These are phyloP conservation scores for Mycogona germanica DNA, from an alignment of 2,888 invertebrate species.

Conservation along the genomic window DNA sequence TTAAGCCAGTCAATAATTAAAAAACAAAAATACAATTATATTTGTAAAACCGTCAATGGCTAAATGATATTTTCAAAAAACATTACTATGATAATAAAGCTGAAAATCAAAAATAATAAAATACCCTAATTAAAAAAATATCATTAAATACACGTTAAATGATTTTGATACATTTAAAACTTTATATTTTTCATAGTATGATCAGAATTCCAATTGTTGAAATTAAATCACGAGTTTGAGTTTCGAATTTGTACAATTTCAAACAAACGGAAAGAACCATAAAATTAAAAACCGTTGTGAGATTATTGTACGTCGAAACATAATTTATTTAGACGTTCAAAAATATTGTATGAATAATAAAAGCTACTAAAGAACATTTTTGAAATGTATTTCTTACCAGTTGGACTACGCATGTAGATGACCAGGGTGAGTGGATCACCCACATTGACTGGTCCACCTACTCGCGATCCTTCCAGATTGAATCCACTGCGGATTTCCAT, in stretches of 20 bases:
- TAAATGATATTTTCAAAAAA: no score
- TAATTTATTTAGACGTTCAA: neutral
- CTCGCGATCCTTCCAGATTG: constrained; percentile 69
- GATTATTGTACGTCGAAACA: neutral
- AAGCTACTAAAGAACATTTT: no score
- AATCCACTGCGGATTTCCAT: constrained; percentile 92
- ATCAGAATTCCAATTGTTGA: neutral
- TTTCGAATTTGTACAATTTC: neutral
- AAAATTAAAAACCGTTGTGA: neutral
- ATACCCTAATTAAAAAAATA: no score
- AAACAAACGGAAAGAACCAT: neutral
- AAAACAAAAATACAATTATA: no score
- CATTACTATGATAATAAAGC: no score
- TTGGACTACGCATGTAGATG: constrained; percentile 89
- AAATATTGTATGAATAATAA: constrained; percentile 2
- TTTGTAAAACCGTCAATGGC: no score
- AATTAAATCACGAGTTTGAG: no score
- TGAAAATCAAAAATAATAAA: no score
- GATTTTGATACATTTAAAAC: no score
- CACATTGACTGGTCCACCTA: constrained; percentile 78
- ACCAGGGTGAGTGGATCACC: constrained; percentile 85
- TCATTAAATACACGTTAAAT: no score
- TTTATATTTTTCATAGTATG: no score
- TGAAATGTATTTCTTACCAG: constrained; percentile 52
- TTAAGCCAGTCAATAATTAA: no score